phyloP scores from a whole-genome alignment of 1,140 invertebrate species.

The Drosophila pandora region DNA sequence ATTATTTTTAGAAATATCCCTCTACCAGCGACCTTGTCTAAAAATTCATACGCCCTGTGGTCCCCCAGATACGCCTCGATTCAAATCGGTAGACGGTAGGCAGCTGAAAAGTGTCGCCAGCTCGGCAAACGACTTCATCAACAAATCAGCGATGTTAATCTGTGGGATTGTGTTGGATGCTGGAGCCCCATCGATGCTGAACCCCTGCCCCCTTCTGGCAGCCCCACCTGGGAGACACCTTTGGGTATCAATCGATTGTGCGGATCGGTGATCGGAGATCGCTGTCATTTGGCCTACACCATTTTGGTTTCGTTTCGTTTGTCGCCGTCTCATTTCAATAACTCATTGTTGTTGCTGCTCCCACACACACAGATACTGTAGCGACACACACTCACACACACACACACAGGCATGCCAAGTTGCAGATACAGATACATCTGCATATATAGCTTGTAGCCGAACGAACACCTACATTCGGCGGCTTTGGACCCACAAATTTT shows the following conservation, averaged over 20 bases:
- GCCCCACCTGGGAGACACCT: not conserved
- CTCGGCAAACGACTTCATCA: slow-evolving; percentile 64
- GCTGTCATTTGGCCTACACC: slow-evolving; percentile 66
- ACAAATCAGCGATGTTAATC: slow-evolving; percentile 56
- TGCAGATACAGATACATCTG: slow-evolving; percentile 44
- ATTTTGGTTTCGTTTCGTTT: slow-evolving; percentile 70
- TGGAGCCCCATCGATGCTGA: not conserved
- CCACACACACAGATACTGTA: slow-evolving; percentile 30
- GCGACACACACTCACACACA: slow-evolving; percentile 19
- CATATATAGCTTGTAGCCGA: slow-evolving; percentile 38
- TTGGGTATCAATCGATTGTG: slow-evolving; percentile 5
- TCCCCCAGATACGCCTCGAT: not conserved
- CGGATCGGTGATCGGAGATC: slow-evolving; percentile 33
- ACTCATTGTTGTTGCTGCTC: slow-evolving; percentile 70
- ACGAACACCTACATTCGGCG: slow-evolving; percentile 63
- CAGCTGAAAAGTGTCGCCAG: slow-evolving; percentile 35
- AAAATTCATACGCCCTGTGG: slow-evolving; percentile 35
- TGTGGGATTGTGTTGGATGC: slow-evolving; percentile 52
- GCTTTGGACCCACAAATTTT: slow-evolving; percentile 65
- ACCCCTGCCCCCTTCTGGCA: slow-evolving; percentile 7
- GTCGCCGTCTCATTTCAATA: slow-evolving; percentile 76
- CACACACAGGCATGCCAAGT: slow-evolving; percentile 3
- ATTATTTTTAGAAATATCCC: not conserved
- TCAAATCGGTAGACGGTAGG: slow-evolving; percentile 4
- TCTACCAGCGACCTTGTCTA: not conserved